Conservation (phyloP, 2,113 vertebrate species). For the Arizona elegans region DNA sequence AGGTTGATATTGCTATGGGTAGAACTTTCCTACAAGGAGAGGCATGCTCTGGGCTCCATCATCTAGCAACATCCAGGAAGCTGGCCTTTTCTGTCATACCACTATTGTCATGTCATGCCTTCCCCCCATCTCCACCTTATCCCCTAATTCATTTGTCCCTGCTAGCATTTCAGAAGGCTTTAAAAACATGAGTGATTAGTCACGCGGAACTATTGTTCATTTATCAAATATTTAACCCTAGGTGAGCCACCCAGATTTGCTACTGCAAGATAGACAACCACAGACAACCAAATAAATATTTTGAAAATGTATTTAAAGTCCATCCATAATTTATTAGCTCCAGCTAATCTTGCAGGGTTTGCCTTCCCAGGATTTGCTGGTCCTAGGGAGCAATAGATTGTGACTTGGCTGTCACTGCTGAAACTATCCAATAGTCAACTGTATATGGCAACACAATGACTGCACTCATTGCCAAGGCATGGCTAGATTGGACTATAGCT, state of each 20-base stretch:
- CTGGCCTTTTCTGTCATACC: background rate
- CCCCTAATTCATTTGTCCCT: background rate
- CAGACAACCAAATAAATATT: background rate
- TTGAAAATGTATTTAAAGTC: background rate
- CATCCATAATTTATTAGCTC: background rate
- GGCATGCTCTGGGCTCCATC: background rate
- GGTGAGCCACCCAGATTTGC: background rate
- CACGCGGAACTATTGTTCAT: background rate
- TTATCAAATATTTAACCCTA: background rate
- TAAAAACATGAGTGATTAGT: background rate
- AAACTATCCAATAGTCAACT: background rate
- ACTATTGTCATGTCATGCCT: background rate
- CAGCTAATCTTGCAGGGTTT: background rate
- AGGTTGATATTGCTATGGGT: background rate
- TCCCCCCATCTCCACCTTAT: background rate
- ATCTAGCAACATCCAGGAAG: background rate
- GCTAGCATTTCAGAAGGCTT: background rate
- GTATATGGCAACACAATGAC: background rate
- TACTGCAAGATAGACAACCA: background rate
- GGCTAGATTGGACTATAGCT: background rate
- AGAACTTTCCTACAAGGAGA: background rate
- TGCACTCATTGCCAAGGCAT: background rate
- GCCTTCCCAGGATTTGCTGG: background rate
- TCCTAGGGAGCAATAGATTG: background rate
- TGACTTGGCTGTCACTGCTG: background rate